phyloP scores from a whole-genome alignment of 2,113 vertebrate species.

The Xiphophorus hellerii region DNA sequence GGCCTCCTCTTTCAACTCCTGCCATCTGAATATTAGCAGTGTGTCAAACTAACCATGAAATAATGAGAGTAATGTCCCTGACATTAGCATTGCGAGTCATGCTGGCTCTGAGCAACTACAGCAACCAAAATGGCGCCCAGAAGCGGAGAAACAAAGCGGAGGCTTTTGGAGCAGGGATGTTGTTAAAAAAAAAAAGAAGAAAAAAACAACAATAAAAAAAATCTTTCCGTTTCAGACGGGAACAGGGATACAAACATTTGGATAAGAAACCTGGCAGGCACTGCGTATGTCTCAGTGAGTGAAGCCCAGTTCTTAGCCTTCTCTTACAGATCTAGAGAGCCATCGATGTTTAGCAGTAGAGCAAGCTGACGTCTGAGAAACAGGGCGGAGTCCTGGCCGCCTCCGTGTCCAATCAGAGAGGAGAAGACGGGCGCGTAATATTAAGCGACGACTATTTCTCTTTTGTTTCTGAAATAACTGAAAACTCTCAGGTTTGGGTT shows the following conservation, averaged over 20 bases:
- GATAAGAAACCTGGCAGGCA: conserved; percentile 40
- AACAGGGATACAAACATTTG: conserved; percentile 64
- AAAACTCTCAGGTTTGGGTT: too few relatives aligned
- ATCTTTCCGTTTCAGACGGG: conserved; percentile 63
- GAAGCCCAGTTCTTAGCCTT: conserved; percentile 20
- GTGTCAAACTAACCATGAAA: conserved; percentile 70
- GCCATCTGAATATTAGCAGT: conserved; percentile 65
- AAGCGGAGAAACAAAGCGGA: neutral
- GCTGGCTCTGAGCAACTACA: conserved; percentile 15
- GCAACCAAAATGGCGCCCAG: conserved; percentile 46
- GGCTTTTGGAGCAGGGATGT: conserved; percentile 29
- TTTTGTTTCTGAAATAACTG: too few relatives aligned
- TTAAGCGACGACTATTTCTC: too few relatives aligned
- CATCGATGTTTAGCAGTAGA: conserved; percentile 51
- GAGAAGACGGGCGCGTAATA: too few relatives aligned
- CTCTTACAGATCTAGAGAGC: neutral
- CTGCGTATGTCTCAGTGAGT: conserved; percentile 2
- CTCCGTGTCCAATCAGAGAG: neutral
- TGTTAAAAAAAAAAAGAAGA: neutral
- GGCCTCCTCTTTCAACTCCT: conserved; percentile 50
- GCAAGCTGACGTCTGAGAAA: neutral
- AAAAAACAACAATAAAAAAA: conserved; percentile 17
- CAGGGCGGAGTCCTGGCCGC: neutral
- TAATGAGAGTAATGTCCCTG: conserved; percentile 59
- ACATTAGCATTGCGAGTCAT: conserved; percentile 55